These are phyloP conservation scores for Danaus melanippus DNA, from an alignment of 1,140 invertebrate genomes.

Conservation along the genomic window DNA sequence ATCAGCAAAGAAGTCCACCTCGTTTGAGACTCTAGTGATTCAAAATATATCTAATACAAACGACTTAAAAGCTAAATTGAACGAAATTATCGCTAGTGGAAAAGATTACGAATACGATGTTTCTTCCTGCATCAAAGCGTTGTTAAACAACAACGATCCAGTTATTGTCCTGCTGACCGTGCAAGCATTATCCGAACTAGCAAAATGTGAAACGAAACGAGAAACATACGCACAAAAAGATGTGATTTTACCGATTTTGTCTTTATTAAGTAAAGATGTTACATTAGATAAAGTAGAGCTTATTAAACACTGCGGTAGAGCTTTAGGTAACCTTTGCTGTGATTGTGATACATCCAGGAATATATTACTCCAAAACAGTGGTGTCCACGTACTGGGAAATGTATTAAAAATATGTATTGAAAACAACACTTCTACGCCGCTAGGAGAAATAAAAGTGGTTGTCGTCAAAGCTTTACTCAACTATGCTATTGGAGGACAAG, in stretches of 20 bases:
- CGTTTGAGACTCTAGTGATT: constrained; percentile 51
- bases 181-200: constrained; percentile 80
- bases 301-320: constrained; percentile 82
- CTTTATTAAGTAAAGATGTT: constrained; percentile 61
- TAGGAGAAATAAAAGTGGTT: constrained; percentile 58
- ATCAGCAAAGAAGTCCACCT: constrained; percentile 48
- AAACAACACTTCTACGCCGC: constrained; percentile 15
- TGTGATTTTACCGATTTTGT: constrained; percentile 74
- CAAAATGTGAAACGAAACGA: constrained; percentile 79
- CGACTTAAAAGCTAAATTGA: constrained; percentile 55
- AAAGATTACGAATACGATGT: constrained; percentile 58
- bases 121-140: constrained; percentile 46
- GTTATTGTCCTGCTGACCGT: constrained; percentile 62
- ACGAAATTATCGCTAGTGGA: constrained; percentile 50
- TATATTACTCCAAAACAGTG: constrained; percentile 75
- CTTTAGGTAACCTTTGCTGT: constrained; percentile 90
- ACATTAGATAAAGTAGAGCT: constrained; percentile 69
- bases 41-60: constrained; percentile 45
- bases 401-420: constrained; percentile 50
- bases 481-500: constrained; percentile 82
- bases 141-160: constrained; percentile 46
- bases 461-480: constrained; percentile 80
- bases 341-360: constrained; percentile 83
- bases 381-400: constrained; percentile 71
- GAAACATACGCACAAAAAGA: constrained; percentile 75